Evolutionary conservation across 1,140 invertebrate genomes (phyloP).

Genomic region (Mercenaria mercenaria): DNA sequence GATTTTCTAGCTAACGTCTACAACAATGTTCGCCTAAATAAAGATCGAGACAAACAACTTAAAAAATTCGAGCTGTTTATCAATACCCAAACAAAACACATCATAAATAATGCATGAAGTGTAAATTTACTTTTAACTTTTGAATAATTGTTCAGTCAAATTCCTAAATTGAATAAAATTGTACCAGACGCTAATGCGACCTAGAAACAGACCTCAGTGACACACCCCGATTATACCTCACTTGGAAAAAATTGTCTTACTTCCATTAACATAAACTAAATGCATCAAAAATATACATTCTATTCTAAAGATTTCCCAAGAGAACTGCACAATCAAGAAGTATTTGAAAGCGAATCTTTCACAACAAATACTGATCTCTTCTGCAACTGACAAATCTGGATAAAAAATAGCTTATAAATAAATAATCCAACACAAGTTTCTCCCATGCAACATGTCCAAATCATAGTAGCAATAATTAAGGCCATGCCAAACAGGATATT

Average conservation of each 20-base stretch:
- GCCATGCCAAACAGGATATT: too few relatives aligned
- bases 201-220: too few relatives aligned
- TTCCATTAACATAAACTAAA: too few relatives aligned
- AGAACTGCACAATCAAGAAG: background rate
- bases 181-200: too few relatives aligned
- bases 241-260: too few relatives aligned
- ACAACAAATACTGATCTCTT: background rate
- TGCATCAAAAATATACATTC: background rate
- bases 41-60: background rate
- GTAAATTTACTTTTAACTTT: slow-evolving; percentile 25
- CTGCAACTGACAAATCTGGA: background rate
- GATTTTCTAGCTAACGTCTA: slow-evolving; percentile 5
- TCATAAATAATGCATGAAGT: slow-evolving; percentile 38
- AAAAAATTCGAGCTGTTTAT: background rate
- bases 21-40: background rate
- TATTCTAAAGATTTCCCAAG: background rate
- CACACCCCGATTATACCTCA: too few relatives aligned
- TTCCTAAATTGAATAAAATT: background rate
- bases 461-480: too few relatives aligned
- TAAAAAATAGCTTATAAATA: background rate
- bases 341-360: background rate
- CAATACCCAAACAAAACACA: slow-evolving; percentile 38
- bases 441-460: background rate
- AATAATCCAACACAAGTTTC: background rate
- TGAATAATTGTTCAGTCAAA: slow-evolving; percentile 2